Conservation (phyloP, 2,113 vertebrate genomes). For the Plotosus lineatus region DNA sequence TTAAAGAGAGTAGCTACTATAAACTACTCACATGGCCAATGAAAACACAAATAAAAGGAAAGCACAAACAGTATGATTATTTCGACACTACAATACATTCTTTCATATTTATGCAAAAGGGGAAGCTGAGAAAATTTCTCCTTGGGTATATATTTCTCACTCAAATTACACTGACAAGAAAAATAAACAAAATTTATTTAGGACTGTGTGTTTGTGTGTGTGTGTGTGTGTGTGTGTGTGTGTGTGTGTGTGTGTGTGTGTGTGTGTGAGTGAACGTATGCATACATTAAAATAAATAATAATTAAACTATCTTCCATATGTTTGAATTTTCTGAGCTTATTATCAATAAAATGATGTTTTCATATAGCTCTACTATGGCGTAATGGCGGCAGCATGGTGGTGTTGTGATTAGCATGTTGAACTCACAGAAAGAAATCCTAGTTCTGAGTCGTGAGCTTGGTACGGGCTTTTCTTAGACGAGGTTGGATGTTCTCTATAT, state of each 20-base stretch:
- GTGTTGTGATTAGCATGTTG: too few species aligned
- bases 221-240: neutral
- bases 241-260: neutral
- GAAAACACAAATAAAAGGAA: constrained; percentile 44
- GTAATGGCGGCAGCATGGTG: too few species aligned
- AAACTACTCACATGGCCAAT: neutral
- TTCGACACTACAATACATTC: constrained; percentile 18
- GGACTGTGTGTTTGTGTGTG: neutral
- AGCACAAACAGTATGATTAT: constrained; percentile 36
- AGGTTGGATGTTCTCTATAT: too few species aligned
- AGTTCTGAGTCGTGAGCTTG: too few species aligned
- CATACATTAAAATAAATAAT: too few species aligned
- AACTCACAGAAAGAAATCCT: too few species aligned
- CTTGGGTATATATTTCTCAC: constrained; percentile 5
- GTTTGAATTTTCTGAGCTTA: neutral
- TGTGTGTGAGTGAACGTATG: neutral
- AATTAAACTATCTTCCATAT: too few species aligned
- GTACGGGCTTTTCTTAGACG: too few species aligned
- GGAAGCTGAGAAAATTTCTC: constrained; percentile 16
- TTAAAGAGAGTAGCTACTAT: constrained; percentile 40
- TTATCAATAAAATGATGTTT: neutral
- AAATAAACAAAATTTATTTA: neutral
- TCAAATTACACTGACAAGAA: neutral
- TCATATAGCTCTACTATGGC: too few species aligned
- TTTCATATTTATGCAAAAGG: constrained; percentile 35